phyloP scores from a whole-genome alignment of 2,797 vertebrate genomes.

The Pseudochirops corinnae region DNA sequence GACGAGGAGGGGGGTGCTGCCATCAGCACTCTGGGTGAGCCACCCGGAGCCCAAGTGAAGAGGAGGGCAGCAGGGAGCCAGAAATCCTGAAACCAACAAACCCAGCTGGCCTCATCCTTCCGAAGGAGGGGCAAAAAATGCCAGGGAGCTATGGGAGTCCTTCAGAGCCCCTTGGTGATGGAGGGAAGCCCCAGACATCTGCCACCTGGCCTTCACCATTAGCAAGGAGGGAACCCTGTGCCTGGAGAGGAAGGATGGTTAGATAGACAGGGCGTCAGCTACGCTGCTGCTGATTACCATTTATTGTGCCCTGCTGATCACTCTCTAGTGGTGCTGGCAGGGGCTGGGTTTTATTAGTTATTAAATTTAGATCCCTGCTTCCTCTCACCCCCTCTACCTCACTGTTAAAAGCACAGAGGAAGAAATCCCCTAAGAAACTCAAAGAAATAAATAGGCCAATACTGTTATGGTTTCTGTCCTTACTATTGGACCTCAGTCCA shows the following conservation, averaged over 20 bases:
- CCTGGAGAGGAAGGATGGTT: not conserved
- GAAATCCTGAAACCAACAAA: conserved; percentile 72
- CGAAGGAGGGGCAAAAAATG: not conserved
- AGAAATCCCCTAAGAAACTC: not conserved
- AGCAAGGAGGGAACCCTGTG: not conserved
- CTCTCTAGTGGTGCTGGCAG: not conserved
- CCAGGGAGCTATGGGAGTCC: not conserved
- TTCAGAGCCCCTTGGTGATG: not conserved
- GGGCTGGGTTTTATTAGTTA: not conserved
- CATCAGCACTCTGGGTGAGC: not conserved
- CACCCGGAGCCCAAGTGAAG: not conserved
- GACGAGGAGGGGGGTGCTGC: conserved; percentile 45
- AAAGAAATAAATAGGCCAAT: not conserved
- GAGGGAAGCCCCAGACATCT: not conserved
- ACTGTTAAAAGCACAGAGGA: not conserved
- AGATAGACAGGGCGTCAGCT: not conserved
- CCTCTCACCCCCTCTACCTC: not conserved
- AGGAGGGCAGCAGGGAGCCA: conserved; percentile 74
- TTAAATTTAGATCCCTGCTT: not conserved
- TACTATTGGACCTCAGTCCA: not conserved
- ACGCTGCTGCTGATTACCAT: not conserved
- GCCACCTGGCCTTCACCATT: not conserved
- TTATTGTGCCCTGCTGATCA: not conserved
- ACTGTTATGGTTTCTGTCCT: not conserved
- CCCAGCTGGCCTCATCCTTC: conserved; percentile 1